These are phyloP conservation scores for Siniperca undulata DNA, from an alignment of 2,797 vertebrate species.

Conservation along the genomic window DNA sequence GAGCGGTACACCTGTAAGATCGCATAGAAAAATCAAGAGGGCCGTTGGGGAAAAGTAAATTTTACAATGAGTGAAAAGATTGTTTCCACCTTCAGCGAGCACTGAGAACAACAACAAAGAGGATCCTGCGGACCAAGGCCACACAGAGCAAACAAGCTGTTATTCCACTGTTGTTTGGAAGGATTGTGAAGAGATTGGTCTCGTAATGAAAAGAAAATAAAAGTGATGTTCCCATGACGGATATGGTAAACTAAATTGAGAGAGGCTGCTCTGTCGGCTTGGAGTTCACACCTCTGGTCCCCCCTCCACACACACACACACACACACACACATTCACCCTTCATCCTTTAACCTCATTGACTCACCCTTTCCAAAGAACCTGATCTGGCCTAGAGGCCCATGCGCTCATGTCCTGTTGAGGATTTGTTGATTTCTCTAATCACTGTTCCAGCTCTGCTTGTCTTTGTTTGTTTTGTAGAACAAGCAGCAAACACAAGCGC, in stretches of 20 bases:
- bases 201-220: conserved; percentile 90
- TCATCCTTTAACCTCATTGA: conserved; percentile 76
- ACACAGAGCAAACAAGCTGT: conserved; percentile 84
- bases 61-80: conserved; percentile 59
- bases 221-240: conserved; percentile 87
- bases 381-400: conserved; percentile 82
- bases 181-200: conserved; percentile 83
- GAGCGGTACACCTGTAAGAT: conserved; percentile 6
- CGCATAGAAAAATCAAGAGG: conserved; percentile 24
- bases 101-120: conserved; percentile 59
- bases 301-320: neutral
- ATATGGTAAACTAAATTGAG: conserved; percentile 81
- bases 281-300: conserved; percentile 84
- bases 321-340: conserved; percentile 44
- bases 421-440: conserved; percentile 89
- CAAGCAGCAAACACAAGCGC: conserved; percentile 79
- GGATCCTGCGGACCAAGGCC: conserved; percentile 67
- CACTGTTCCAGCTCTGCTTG: conserved; percentile 80
- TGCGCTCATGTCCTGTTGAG: conserved; percentile 85
- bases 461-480: conserved; percentile 85
- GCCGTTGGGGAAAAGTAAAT: conserved; percentile 47
- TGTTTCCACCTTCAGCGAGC: conserved; percentile 64
- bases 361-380: conserved; percentile 85
- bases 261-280: conserved; percentile 71
- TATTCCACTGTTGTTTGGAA: conserved; percentile 85